A percentile compares a stretch with the other conserved stretches of the same genome.
phyloP scores from a whole-genome alignment of 2,113 vertebrate genomes.

The Ptyas mucosa region DNA sequence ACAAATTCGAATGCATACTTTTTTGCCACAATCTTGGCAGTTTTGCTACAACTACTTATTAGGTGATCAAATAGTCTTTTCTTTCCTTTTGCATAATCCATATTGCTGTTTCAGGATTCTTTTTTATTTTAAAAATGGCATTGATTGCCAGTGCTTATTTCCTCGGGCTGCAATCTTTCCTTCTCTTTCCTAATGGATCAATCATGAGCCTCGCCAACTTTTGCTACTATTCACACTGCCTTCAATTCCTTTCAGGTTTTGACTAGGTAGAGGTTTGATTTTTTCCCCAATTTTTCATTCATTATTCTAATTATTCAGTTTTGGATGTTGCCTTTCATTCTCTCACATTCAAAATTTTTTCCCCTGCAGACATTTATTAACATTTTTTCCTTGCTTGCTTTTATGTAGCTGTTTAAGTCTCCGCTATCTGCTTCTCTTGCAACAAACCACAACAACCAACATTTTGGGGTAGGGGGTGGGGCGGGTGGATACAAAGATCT shows the following conservation, averaged over 20 bases:
- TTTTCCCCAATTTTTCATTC: not conserved
- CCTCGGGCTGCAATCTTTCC: not conserved
- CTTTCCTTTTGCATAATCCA: not conserved
- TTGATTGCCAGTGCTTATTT: not conserved
- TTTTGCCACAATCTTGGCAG: not conserved
- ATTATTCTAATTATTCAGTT: not conserved
- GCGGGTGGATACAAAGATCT: not conserved
- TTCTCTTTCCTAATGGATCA: not conserved
- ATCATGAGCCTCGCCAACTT: not conserved
- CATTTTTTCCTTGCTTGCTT: not conserved
- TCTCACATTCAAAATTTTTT: not conserved
- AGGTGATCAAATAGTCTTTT: not conserved
- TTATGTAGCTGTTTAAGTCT: not conserved
- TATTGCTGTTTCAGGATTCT: not conserved
- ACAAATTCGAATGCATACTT: not conserved
- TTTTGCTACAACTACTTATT: not conserved
- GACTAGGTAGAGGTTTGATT: not conserved
- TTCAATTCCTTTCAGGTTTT: not conserved
- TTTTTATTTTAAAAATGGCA: not conserved
- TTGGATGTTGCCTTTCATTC: not conserved
- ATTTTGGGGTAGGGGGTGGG: not conserved
- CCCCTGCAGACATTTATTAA: not conserved
- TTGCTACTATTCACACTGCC: not conserved
- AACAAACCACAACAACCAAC: not conserved
- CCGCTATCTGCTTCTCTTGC: not conserved